These are phyloP conservation scores for Zonotrichia leucophrys DNA, from an alignment of 2,113 vertebrate genomes.

Conservation along the genomic window DNA sequence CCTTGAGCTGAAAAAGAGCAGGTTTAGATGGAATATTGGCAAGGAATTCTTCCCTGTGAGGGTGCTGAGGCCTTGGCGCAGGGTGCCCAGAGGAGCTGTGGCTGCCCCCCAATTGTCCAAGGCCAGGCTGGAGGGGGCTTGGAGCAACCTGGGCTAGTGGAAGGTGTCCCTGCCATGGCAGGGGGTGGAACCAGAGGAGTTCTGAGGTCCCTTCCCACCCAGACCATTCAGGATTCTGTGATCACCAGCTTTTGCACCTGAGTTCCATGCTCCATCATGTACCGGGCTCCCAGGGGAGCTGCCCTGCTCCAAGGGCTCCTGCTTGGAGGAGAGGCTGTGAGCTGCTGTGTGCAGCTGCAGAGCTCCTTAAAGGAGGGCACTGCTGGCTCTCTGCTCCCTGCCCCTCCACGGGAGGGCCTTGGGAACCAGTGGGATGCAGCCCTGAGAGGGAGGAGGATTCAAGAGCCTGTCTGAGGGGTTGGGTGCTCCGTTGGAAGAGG, in stretches of 20 bases:
- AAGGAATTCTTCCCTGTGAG: not conserved
- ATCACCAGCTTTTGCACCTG: not conserved
- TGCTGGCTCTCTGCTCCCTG: not conserved
- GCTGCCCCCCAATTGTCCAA: not conserved
- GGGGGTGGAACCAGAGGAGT: fast-evolving
- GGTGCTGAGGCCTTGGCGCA: not conserved
- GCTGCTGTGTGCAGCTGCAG: not conserved
- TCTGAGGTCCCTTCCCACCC: not conserved
- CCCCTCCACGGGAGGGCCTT: fast-evolving
- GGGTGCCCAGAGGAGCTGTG: not conserved
- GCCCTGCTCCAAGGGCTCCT: not conserved
- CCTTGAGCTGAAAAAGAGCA: not conserved
- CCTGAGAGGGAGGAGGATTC: not conserved
- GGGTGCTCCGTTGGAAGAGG: not conserved
- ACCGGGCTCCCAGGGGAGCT: not conserved
- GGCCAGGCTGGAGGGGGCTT: fast-evolving
- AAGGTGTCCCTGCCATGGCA: not conserved
- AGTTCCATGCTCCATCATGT: fast-evolving
- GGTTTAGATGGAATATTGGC: not conserved
- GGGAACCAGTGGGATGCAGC: fast-evolving
- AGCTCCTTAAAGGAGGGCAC: not conserved
- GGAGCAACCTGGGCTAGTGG: fast-evolving
- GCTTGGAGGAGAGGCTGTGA: not conserved
- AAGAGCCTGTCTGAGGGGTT: fast-evolving
- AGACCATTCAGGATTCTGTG: not conserved